These are phyloP conservation scores for Leptopilina boulardi DNA, from an alignment of 1,140 invertebrate genomes.

Conservation along the genomic window DNA sequence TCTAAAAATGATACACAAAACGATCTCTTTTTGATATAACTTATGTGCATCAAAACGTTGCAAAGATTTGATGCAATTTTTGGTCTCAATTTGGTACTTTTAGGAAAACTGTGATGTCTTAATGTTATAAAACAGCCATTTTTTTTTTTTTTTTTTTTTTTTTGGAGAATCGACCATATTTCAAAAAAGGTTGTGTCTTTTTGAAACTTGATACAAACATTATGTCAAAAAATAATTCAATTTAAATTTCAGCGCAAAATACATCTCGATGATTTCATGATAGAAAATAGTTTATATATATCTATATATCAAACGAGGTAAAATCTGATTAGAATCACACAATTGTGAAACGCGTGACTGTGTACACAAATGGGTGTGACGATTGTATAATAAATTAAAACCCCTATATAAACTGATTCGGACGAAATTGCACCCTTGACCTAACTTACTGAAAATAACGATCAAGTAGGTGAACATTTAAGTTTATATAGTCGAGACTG, in stretches of 20 bases:
- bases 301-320: too few relatives aligned
- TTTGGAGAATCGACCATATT: too few relatives aligned
- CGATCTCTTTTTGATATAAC: too few relatives aligned
- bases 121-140: too few relatives aligned
- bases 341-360: slow-evolving; percentile 1
- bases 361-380: slow-evolving; percentile 9
- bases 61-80: too few relatives aligned
- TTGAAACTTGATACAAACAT: too few relatives aligned
- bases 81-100: too few relatives aligned
- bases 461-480: slow-evolving; percentile 44
- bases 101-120: too few relatives aligned
- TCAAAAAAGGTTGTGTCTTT: too few relatives aligned
- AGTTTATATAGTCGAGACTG: slow-evolving; percentile 54
- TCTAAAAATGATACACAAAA: too few relatives aligned
- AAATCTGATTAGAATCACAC: neutral
- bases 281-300: neutral
- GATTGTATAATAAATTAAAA: slow-evolving; percentile 19
- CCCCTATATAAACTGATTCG: slow-evolving; percentile 50
- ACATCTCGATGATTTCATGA: neutral
- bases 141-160: too few relatives aligned
- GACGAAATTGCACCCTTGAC: slow-evolving; percentile 66
- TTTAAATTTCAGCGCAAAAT: neutral
- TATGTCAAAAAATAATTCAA: neutral
- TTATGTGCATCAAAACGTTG: too few relatives aligned
- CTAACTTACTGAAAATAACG: slow-evolving; percentile 45